Evolutionary conservation across 2,113 vertebrate genomes (phyloP).

Genomic region (Phylloscopus trochiloides): DNA sequence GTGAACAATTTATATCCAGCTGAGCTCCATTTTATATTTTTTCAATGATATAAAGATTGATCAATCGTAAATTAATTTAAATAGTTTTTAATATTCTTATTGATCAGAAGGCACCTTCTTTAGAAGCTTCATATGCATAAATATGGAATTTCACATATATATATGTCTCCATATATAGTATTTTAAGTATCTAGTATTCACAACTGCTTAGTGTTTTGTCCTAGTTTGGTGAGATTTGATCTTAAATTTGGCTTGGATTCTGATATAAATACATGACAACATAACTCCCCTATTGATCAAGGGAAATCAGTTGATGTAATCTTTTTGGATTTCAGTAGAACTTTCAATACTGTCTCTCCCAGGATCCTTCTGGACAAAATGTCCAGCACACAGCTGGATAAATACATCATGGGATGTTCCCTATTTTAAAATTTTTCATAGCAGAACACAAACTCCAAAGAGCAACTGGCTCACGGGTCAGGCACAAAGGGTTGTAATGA

Average conservation of each 20-base stretch:
- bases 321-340: background rate
- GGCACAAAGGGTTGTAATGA: no score
- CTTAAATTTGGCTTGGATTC: background rate
- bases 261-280: background rate
- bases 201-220: background rate
- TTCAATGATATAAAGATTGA: background rate
- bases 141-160: background rate
- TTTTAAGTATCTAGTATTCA: background rate
- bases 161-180: background rate
- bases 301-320: background rate
- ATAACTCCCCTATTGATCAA: background rate
- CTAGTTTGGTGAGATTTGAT: background rate
- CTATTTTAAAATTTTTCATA: background rate
- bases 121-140: background rate
- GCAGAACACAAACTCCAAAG: background rate
- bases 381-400: background rate
- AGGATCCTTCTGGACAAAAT: background rate
- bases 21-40: background rate
- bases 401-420: no score
- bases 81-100: background rate
- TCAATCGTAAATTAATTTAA: background rate
- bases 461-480: background rate
- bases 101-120: background rate
- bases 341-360: background rate
- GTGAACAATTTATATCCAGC: background rate